Conservation (phyloP, 2,888 invertebrate species). For the Orgyia antiqua region DNA sequence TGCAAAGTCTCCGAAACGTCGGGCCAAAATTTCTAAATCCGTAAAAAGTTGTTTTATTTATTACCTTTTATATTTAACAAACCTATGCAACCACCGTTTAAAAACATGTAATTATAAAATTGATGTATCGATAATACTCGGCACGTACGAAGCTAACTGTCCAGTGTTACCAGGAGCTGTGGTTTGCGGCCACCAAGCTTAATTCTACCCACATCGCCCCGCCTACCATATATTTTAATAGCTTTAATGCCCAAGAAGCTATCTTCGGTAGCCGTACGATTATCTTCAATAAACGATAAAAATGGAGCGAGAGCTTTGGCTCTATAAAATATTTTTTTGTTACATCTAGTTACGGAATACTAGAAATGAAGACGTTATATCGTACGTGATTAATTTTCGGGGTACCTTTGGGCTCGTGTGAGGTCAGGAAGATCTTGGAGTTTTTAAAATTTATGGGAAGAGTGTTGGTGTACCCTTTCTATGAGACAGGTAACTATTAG, state of each 20-base stretch:
- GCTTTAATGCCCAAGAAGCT: conserved; percentile 59
- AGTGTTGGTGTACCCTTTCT: too few relatives aligned
- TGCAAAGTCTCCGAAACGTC: too few relatives aligned
- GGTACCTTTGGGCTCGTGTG: conserved; percentile 25
- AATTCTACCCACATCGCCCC: conserved; percentile 53
- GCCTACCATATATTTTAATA: conserved; percentile 64
- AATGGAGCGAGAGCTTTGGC: conserved; percentile 7
- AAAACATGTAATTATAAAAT: conserved; percentile 43
- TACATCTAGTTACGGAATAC: conserved; percentile 28
- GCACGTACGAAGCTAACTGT: conserved; percentile 44
- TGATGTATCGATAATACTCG: conserved; percentile 40
- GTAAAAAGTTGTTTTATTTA: background rate
- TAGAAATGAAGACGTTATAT: conserved; percentile 38
- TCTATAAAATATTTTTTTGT: conserved; percentile 30
- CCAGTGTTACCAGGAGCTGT: conserved; percentile 64
- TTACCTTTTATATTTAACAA: conserved; percentile 1
- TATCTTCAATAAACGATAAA: conserved; percentile 32
- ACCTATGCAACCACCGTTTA: conserved; percentile 7
- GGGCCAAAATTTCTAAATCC: too few relatives aligned
- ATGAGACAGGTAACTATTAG: too few relatives aligned
- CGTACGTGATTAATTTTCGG: conserved; percentile 36
- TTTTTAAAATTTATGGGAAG: too few relatives aligned
- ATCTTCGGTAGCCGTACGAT: conserved; percentile 33
- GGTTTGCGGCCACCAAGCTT: conserved; percentile 64
- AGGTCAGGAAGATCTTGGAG: conserved; percentile 19